A percentile compares a stretch with the other conserved stretches of the same genome.
phyloP scores from a whole-genome alignment of 2,888 invertebrate genomes.

The Orthonychiurus folsomi region DNA sequence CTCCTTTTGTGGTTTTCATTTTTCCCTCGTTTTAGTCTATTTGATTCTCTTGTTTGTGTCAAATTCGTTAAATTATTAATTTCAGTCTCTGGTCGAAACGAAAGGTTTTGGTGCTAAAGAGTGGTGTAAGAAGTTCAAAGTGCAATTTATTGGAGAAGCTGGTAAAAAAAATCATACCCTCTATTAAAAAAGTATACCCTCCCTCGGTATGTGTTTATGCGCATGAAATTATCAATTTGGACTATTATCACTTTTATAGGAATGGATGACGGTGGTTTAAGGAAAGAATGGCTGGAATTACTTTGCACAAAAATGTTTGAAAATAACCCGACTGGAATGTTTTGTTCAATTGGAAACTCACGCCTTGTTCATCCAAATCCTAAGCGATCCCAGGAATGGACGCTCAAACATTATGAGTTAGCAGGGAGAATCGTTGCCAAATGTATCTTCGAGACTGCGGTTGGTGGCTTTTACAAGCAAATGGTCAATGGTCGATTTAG shows the following conservation, averaged over 20 bases:
- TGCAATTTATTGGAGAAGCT: constrained; percentile 47
- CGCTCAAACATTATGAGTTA: constrained; percentile 46
- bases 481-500: constrained; percentile 47
- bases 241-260: constrained; percentile 22
- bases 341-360: constrained; percentile 44
- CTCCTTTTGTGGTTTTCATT: constrained; percentile 2
- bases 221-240: background rate
- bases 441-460: constrained; percentile 47
- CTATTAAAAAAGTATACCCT: too few relatives aligned
- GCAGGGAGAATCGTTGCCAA: constrained; percentile 49
- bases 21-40: constrained; percentile 8
- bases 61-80: background rate
- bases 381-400: constrained; percentile 41
- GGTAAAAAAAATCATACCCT: constrained; percentile 28
- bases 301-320: constrained; percentile 46
- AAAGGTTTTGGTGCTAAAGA: constrained; percentile 45
- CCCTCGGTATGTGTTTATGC: too few relatives aligned
- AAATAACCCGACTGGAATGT: constrained; percentile 30
- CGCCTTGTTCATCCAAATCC: constrained; percentile 47
- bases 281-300: constrained; percentile 48
- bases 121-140: constrained; percentile 48
- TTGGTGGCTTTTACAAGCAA: constrained; percentile 45
- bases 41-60: too few relatives aligned
- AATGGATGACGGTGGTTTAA: constrained; percentile 47
- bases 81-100: constrained; percentile 43